Evolutionary conservation across 1,140 invertebrate species (phyloP), one percentile per base, ranked within the genome.

Genomic region (Achroia grisella): DNA sequence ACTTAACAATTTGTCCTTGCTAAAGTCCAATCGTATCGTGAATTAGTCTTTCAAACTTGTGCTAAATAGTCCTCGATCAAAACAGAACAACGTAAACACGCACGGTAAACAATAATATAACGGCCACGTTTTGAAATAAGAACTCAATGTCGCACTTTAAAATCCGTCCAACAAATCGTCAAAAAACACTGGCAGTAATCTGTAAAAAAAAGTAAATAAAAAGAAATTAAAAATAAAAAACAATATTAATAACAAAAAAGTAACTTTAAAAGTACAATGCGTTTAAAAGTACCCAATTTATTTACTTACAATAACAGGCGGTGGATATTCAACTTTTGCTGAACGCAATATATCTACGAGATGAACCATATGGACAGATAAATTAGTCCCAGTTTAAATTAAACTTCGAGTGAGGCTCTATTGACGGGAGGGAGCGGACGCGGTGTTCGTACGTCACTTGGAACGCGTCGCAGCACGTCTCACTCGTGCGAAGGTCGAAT

Each of bases 351-450:
- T 86, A 80, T 87, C 86, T 84, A 87, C 86, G 65, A 87, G 82
- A 75, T 87, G 86, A 85, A 87, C 86, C 86, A 87, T 87, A 86
- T 82, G 86, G 86, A 85, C 77, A 78, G 79, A 71, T 87, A 66
- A 76, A 62, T 71, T 73, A 69, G 62, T 73, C 52, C 53, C 62
- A 75, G 71, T 65, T 68, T 44, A 52, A 62, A 71, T 65, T 44
- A 85, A 82, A 75, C 58, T 54, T 71, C 52, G 44, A 52, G 53
- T 40, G 41, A 44, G 49, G 53, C 39, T 17, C 14, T 63, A 65
- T 52, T 55, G 65, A 64, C 59, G 60, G 58, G 50, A 59, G 58
- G 39, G 42, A 53, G 53, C 42, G 49, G 52, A 49, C 44, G 61
- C 65, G 61, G 58, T 62, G 61, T 44, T 62, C 72, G 71, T 62